A percentile compares a stretch with the other conserved stretches of the same genome.
Conservation (phyloP, 2,888 invertebrate genomes). For the Apotomis capreana region DNA sequence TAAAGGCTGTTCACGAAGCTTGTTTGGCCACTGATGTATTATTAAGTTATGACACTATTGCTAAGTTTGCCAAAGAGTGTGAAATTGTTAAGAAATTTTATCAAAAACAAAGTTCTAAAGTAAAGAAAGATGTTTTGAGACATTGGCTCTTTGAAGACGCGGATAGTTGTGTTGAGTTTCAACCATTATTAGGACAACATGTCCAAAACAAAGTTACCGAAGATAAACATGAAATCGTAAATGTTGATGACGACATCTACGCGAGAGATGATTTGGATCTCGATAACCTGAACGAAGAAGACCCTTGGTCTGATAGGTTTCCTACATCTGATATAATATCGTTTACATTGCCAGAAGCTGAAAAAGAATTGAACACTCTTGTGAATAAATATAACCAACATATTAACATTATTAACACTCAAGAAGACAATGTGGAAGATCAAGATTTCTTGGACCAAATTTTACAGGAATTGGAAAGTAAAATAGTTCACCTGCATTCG, state of each 20-base stretch:
- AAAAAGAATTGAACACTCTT: conserved; percentile 47
- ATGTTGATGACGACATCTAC: conserved; percentile 48
- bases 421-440: no score
- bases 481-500: conserved; percentile 47
- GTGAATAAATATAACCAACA: no score
- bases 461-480: conserved; percentile 46
- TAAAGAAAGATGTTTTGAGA: conserved; percentile 51
- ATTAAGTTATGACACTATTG: conserved; percentile 45
- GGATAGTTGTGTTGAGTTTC: conserved; percentile 7
- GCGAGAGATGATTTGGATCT: conserved; percentile 51
- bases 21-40: conserved; percentile 58
- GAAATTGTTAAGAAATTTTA: conserved; percentile 50
- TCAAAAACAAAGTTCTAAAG: neutral
- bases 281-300: conserved; percentile 55
- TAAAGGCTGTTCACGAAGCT: conserved; percentile 56
- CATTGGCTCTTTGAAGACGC: conserved; percentile 64
- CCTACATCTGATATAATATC: conserved; percentile 44
- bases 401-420: no score
- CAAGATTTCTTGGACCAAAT: no score
- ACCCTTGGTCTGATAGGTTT: conserved; percentile 34
- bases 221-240: conserved; percentile 43
- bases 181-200: conserved; percentile 22
- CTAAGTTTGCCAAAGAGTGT: conserved; percentile 46
- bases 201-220: conserved; percentile 44
- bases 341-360: conserved; percentile 51